Conservation (phyloP, 2,113 vertebrate species). For the Penelope pileata region DNA sequence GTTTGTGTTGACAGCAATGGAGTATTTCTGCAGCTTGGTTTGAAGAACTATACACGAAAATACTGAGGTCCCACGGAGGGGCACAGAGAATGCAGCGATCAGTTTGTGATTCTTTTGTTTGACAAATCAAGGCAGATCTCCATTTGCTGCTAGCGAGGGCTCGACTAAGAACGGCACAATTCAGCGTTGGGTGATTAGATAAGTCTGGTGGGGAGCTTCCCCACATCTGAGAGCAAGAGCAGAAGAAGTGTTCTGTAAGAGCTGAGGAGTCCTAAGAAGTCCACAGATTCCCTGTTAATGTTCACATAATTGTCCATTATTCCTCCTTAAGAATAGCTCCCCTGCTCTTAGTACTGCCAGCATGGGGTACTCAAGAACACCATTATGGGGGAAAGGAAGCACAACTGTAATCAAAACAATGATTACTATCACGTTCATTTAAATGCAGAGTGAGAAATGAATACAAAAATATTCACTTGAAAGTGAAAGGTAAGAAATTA, state of each 20-base stretch:
- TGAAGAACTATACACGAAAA: neutral
- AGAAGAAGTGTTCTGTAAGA: neutral
- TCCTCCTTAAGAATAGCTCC: slow-evolving; percentile 63
- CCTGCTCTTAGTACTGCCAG: slow-evolving; percentile 59
- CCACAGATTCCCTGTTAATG: slow-evolving; percentile 18
- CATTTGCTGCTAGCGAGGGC: neutral
- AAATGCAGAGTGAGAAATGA: slow-evolving; percentile 73
- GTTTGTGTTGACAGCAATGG: slow-evolving; percentile 13
- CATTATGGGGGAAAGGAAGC: slow-evolving; percentile 65
- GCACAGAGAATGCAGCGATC: neutral
- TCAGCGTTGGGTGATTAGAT: neutral
- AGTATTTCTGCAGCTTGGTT: slow-evolving; percentile 12
- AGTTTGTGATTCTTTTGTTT: neutral
- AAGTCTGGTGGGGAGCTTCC: neutral
- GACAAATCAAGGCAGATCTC: neutral
- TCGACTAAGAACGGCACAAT: neutral
- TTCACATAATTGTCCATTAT: slow-evolving; percentile 68
- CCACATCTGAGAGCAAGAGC: neutral
- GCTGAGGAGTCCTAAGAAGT: slow-evolving; percentile 26
- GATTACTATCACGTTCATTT: slow-evolving; percentile 68
- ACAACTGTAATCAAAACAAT: slow-evolving; percentile 70
- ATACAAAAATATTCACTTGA: slow-evolving; percentile 70
- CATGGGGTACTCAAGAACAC: slow-evolving; percentile 72
- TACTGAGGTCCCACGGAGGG: neutral
- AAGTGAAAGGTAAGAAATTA: slow-evolving; percentile 72